Conservation (phyloP, 1,140 invertebrate genomes). For the Lordiphosa clarofinis region DNA sequence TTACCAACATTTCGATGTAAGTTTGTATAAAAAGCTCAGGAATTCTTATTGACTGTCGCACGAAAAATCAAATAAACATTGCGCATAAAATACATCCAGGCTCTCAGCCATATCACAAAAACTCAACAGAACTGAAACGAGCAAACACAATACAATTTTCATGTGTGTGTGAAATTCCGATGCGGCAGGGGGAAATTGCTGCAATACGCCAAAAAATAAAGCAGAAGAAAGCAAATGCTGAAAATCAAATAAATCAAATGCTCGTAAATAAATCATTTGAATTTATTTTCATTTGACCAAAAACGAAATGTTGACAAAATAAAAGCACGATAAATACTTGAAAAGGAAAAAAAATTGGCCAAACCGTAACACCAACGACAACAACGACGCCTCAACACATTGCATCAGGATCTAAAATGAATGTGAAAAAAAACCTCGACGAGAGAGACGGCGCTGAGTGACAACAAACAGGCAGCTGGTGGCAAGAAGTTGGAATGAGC, state of each 20-base stretch:
- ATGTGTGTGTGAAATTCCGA: slow-evolving; percentile 15
- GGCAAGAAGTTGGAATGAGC: slow-evolving; percentile 10
- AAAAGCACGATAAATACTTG: slow-evolving; percentile 72
- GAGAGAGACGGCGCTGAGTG: slow-evolving; percentile 44
- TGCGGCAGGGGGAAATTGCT: slow-evolving; percentile 5
- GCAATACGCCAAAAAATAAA: slow-evolving; percentile 11
- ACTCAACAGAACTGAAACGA: slow-evolving; percentile 25
- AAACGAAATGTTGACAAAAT: slow-evolving; percentile 71
- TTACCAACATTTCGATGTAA: slow-evolving; percentile 1
- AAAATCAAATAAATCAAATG: slow-evolving; percentile 78
- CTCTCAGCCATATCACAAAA: slow-evolving; percentile 25
- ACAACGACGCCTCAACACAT: not conserved
- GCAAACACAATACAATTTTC: slow-evolving; percentile 57
- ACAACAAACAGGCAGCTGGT: slow-evolving; percentile 40
- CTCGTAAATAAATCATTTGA: slow-evolving; percentile 78
- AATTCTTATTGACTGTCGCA: slow-evolving; percentile 64
- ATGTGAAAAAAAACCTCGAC: slow-evolving; percentile 19
- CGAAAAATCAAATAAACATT: slow-evolving; percentile 53
- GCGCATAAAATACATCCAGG: slow-evolving; percentile 46
- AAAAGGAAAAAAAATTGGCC: slow-evolving; percentile 34
- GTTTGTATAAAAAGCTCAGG: slow-evolving; percentile 12
- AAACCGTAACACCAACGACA: slow-evolving; percentile 16
- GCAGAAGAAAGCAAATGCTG: slow-evolving; percentile 39
- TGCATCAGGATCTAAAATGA: slow-evolving; percentile 13
- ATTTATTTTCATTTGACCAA: slow-evolving; percentile 73